A percentile compares a stretch with the other conserved stretches of the same genome.
These are phyloP conservation scores for Chrysocyon brachyurus DNA, from an alignment of 2,797 vertebrate species.

Conservation along the genomic window DNA sequence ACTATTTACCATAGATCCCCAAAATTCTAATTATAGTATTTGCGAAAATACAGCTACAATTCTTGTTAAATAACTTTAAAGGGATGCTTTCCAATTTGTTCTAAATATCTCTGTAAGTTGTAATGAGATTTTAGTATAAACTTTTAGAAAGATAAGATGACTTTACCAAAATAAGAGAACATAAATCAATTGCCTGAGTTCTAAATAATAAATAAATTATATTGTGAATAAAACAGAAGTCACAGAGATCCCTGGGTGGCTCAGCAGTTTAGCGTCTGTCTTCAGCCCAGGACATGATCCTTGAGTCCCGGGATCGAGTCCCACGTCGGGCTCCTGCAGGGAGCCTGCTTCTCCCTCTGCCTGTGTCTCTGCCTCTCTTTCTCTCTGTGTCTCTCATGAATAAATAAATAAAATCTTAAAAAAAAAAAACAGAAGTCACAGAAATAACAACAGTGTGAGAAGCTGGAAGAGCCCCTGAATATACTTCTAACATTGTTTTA, in stretches of 20 bases:
- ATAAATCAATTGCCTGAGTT: neutral
- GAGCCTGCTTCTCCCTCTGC: too few relatives aligned
- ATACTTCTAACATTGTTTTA: neutral
- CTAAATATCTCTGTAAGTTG: neutral
- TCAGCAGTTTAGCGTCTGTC: too few relatives aligned
- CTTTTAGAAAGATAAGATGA: neutral
- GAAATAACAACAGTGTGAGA: neutral
- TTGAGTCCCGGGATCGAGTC: too few relatives aligned
- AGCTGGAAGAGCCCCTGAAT: neutral
- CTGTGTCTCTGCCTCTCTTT: too few relatives aligned
- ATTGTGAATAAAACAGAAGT: conserved; percentile 7
- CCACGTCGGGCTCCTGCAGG: too few relatives aligned
- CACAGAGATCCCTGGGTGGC: neutral
- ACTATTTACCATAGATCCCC: neutral
- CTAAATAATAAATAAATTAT: neutral
- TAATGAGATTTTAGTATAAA: conserved; percentile 21
- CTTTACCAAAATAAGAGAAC: neutral
- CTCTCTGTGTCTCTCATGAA: too few relatives aligned
- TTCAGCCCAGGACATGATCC: too few relatives aligned
- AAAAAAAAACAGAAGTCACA: neutral
- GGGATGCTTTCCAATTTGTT: neutral
- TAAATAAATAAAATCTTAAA: too few relatives aligned
- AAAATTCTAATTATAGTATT: neutral
- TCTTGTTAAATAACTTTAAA: conserved; percentile 23
- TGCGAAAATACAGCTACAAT: neutral